phyloP scores from a whole-genome alignment of 2,797 vertebrate genomes.

The Enteromius trimaculatus region DNA sequence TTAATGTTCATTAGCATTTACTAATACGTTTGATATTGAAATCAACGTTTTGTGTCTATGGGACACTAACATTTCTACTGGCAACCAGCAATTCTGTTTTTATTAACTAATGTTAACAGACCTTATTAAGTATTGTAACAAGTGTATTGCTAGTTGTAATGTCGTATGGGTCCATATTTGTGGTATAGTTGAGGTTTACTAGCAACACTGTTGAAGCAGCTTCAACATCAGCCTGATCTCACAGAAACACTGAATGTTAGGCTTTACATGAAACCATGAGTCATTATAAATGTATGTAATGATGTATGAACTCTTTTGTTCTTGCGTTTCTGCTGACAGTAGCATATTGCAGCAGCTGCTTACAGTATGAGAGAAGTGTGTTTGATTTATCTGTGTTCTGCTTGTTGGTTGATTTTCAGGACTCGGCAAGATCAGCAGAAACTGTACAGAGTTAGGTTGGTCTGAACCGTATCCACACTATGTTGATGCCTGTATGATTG shows the following conservation, averaged over 20 bases:
- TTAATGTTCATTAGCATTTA: neutral
- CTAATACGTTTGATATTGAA: neutral
- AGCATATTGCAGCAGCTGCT: constrained; percentile 2
- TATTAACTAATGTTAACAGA: too few species aligned
- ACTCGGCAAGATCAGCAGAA: constrained; percentile 85
- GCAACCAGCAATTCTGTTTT: neutral
- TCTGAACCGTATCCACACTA: constrained; percentile 94
- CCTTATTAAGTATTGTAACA: neutral
- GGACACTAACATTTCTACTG: neutral
- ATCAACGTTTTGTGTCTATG: neutral
- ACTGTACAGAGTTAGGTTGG: constrained; percentile 94
- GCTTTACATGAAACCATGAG: neutral
- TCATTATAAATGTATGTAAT: constrained; percentile 5
- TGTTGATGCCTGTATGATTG: constrained; percentile 84
- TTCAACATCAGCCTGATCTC: neutral
- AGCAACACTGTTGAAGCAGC: neutral
- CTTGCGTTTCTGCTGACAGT: neutral
- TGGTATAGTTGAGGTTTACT: neutral
- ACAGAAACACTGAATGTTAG: neutral
- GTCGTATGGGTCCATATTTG: neutral
- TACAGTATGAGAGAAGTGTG: too few species aligned
- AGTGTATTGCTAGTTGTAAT: neutral
- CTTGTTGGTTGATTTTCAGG: constrained; percentile 66
- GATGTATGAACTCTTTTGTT: constrained; percentile 3
- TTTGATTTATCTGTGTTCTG: neutral